These are phyloP conservation scores for Pygoscelis adeliae DNA, from an alignment of 2,113 vertebrate genomes.

Conservation along the genomic window DNA sequence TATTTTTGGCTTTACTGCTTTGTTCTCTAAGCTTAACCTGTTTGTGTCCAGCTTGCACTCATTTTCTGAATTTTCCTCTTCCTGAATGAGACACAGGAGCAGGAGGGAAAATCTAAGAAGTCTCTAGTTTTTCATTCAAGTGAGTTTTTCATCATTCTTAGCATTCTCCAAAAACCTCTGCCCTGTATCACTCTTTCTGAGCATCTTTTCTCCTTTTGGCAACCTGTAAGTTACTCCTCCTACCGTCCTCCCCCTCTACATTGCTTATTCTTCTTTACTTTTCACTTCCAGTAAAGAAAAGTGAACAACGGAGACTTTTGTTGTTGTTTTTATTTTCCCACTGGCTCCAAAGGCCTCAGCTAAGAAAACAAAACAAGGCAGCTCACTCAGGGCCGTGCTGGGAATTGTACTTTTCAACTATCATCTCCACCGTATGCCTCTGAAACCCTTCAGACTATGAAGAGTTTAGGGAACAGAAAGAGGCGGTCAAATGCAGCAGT, in stretches of 20 bases:
- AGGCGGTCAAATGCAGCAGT: not conserved
- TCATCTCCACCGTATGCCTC: constrained; percentile 5
- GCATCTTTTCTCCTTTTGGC: not conserved
- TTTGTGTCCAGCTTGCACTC: not conserved
- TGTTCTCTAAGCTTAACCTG: not conserved
- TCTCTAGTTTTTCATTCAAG: not conserved
- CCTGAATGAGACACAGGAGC: not conserved
- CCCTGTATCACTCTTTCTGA: not conserved
- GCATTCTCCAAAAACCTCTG: not conserved
- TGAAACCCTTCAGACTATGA: not conserved
- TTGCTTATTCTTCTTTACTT: not conserved
- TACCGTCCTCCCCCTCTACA: not conserved
- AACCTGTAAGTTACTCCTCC: not conserved
- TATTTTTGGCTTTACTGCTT: not conserved
- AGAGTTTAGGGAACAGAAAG: not conserved
- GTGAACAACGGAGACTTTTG: not conserved
- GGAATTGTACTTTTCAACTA: constrained; percentile 53
- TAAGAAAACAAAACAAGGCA: constrained; percentile 50
- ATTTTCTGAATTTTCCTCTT: not conserved
- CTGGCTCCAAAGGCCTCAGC: constrained; percentile 12
- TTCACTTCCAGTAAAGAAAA: constrained; percentile 12
- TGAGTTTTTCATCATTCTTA: not conserved
- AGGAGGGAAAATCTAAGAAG: not conserved
- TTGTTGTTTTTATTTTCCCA: constrained; percentile 39
- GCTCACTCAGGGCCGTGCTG: not conserved